Evolutionary conservation across 2,797 vertebrate species (phyloP), one percentile per base, ranked within the genome.

Genomic region (Miopithecus talapoin): DNA sequence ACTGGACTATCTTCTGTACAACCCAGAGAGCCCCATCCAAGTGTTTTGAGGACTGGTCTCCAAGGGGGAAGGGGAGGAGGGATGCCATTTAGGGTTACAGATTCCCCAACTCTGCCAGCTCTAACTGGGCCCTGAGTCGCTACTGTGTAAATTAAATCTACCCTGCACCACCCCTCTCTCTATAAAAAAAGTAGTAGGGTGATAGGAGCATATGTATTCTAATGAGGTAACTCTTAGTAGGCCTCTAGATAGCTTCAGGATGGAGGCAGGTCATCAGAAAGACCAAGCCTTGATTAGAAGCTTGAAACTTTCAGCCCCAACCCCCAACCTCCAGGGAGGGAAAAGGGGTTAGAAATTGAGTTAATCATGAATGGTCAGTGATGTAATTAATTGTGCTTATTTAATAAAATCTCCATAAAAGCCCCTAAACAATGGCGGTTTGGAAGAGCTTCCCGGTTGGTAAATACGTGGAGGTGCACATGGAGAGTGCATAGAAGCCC

Each of bases 101-200:
- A 41, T 50, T 9, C 21, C 26, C 5, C 12, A 36, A 21, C 12
- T 94, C 61, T 17, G 14, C 79, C 68, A 57, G 86, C 81, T 61
- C 78, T 30, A 36, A 70, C 74, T 86, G 91, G 53, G 55, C 80
- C n/a, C 81, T 55, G 12, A 68, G 81, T 41, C 59, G 75, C 97
- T 92, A 39, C 75, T 89, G 22, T 89, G 53, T 90, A 96, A 95
- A 97, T 97, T 92, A 96, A 92, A 94, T 53, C 55, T 39, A 22
- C 48, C 41, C 16, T 84, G 79, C 11, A 46, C 64, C 8, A n/a
- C 16, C 16, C 33, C 8, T 55, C 53, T 55, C 21, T 55, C 33
- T 68, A 19, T 89, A 26, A 26, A 89, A 30, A 7, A 75, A 59
- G 21, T 8, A 39, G 61, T 85, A 85, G 5, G 7, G 10, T 53